These are phyloP conservation scores for Heteromurus nitidus DNA, from an alignment of 2,888 invertebrate genomes.

Conservation along the genomic window DNA sequence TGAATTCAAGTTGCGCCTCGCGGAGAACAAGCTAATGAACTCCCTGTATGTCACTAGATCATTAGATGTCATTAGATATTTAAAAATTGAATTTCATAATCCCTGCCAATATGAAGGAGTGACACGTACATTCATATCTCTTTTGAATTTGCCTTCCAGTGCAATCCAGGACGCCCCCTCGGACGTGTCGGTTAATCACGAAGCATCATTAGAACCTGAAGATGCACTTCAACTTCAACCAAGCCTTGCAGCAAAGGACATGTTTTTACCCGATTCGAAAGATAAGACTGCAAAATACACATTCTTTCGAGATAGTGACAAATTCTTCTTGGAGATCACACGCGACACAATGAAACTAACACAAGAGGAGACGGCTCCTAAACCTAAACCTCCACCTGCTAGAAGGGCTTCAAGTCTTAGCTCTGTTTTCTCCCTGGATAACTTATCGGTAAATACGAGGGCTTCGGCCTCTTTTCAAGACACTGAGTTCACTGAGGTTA, in stretches of 20 bases:
- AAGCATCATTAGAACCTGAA: neutral
- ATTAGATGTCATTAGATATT: neutral
- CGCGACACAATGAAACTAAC: slow-evolving; percentile 31
- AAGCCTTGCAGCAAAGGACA: neutral
- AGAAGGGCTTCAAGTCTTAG: neutral
- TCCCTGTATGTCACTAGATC: neutral
- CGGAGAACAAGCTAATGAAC: slow-evolving; percentile 24
- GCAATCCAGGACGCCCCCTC: no score
- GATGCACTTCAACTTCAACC: neutral
- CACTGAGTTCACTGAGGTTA: slow-evolving; percentile 18
- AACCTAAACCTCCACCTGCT: no score
- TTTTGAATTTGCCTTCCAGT: no score
- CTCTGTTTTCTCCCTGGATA: no score
- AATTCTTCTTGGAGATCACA: slow-evolving; percentile 11
- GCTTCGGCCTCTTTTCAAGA: no score
- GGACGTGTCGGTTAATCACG: no score
- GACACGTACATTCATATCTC: no score
- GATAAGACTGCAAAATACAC: slow-evolving; percentile 2
- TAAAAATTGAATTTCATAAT: no score
- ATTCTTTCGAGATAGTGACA: neutral
- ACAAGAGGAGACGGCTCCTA: slow-evolving; percentile 22
- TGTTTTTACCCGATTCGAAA: slow-evolving; percentile 11
- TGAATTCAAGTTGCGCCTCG: slow-evolving; percentile 58
- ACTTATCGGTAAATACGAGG: no score
- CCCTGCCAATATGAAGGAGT: no score